Evolutionary conservation across 2,113 vertebrate genomes (phyloP).

Genomic region (Proterorhinus semilunaris): DNA sequence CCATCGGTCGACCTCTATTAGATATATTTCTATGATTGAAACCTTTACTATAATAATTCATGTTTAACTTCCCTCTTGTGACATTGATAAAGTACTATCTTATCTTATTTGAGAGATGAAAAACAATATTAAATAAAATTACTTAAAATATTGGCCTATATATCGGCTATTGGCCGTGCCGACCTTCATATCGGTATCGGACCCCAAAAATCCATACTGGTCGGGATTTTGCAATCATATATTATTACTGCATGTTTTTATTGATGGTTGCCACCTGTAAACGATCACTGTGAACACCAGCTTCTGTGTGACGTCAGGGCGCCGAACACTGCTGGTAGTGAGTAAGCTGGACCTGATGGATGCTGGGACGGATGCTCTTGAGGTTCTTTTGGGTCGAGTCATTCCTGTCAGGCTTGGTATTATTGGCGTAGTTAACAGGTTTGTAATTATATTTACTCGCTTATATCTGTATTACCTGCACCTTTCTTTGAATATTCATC

Average conservation of each 20-base stretch:
- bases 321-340: slow-evolving; percentile 79
- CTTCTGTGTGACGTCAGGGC: slow-evolving; percentile 62
- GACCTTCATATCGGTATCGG: no score
- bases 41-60: no score
- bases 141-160: no score
- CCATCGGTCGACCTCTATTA: no score
- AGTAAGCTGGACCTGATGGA: slow-evolving; percentile 85
- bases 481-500: not conserved
- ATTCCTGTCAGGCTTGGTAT: slow-evolving; percentile 82
- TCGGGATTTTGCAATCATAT: no score
- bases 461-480: not conserved
- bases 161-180: no score
- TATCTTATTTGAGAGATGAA: no score
- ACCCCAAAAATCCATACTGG: no score
- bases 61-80: no score
- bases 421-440: slow-evolving; percentile 84
- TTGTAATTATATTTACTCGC: slow-evolving; percentile 19
- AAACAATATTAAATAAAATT: no score
- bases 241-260: not conserved
- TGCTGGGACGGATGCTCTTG: slow-evolving; percentile 80
- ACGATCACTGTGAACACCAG: not conserved
- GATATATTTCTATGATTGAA: no score
- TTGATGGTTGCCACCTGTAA: not conserved
- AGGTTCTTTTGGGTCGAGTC: slow-evolving; percentile 81
- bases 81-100: no score